Percentiles rank a stretch among this genome's conserved stretches.
Conservation (phyloP, 2,888 invertebrate species). For the Chymomyza procnemis region DNA sequence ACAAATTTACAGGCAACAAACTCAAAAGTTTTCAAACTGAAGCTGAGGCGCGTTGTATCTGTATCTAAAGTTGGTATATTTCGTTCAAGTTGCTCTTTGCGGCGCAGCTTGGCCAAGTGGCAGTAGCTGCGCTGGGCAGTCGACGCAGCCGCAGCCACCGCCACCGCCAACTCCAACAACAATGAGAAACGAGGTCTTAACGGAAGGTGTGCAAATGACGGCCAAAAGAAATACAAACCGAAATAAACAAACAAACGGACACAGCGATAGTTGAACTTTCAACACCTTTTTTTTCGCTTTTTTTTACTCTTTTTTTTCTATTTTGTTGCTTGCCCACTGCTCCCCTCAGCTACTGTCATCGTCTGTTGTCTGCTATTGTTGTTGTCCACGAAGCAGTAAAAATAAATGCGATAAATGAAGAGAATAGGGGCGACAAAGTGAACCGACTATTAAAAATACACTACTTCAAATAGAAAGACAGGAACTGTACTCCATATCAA, state of each 20-base stretch:
- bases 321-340: too few relatives aligned
- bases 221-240: conserved; percentile 33
- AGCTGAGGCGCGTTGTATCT: neutral
- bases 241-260: conserved; percentile 35
- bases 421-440: neutral
- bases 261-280: conserved; percentile 72
- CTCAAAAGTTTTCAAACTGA: neutral
- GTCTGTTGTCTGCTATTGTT: conserved; percentile 32
- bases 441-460: neutral
- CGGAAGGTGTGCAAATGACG: conserved; percentile 19
- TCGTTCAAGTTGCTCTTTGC: neutral
- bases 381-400: conserved; percentile 29
- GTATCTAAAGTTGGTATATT: neutral
- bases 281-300: conserved; percentile 50
- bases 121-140: neutral
- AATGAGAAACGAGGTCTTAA: conserved; percentile 32
- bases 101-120: too few relatives aligned
- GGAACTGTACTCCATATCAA: too few relatives aligned
- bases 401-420: conserved; percentile 43
- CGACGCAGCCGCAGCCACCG: neutral
- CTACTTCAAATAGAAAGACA: neutral
- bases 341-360: too few relatives aligned
- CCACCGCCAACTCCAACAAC: conserved; percentile 9
- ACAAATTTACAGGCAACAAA: conserved; percentile 6
- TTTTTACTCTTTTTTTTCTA: neutral